Evolutionary conservation across 35 echinoderm and acorn worm genomes (phyloP), one percentile per base, ranked within the genome.

Genomic region (Stichopus chloronotus): DNA sequence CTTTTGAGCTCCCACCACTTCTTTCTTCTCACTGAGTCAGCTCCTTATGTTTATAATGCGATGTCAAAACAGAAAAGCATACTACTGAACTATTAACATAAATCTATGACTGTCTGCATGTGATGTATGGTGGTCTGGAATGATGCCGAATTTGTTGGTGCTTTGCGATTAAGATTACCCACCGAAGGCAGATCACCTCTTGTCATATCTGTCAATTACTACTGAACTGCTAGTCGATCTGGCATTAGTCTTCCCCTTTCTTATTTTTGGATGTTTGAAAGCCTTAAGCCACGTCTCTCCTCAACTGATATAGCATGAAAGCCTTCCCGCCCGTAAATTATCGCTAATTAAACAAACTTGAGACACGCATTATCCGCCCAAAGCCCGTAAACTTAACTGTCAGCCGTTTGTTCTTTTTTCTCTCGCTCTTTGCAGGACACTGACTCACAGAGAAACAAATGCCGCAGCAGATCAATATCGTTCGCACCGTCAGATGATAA

Each of bases 281-380:
- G 82, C 57, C 82, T 16, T 85, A 58, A 58, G 81, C 81, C 81
- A 84, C 53, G 56, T 56, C 43, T 20, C 30, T 88, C 87, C 52
- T 89, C 17, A 71, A 89, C 65, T 89, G 87, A 89, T 89, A 89
- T 63, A 53, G 16, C 87, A 65, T 89, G 87, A 89, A 89, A 89
- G 87, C 59, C 21, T 71, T 65, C 87, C 87, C 87, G 87, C 87
- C 87, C 61, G 87, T 89, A 89, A 89, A 89, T 89, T 89, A 89
- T 89, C 87, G 61, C 87, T 89, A 74, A 89, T 89, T 89, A 89
- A 89, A 89, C 87, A 89, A 89, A 89, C 59, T 74, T 65, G 59
- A 25, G 43, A 61, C 71, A 65, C 87, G 71, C 61, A 89, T 52
- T 21, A 89, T 89, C 87, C 87, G 87, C 87, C 87, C 87, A 17